Percentiles rank a stretch among this genome's conserved stretches.
Evolutionary conservation across 2,797 vertebrate genomes (phyloP).

Genomic region (Sternarchorhynchus goeldii): DNA sequence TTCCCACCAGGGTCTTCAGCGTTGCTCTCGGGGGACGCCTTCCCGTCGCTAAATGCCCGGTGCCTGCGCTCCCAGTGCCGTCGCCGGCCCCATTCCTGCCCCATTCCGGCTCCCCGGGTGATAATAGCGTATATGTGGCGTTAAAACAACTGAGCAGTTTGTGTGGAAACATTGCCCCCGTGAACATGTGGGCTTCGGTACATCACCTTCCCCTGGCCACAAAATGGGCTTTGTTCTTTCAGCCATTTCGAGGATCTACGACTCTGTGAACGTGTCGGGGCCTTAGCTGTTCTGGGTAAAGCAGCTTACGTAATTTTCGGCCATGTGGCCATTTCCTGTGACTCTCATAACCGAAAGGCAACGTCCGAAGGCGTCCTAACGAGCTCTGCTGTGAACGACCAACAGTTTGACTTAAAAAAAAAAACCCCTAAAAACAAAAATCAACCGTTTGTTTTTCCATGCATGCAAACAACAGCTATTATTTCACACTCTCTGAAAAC

Average conservation of each 20-base stretch:
- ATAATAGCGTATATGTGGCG: constrained; percentile 18
- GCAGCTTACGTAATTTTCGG: not conserved
- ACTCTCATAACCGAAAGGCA: not conserved
- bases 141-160: constrained; percentile 30
- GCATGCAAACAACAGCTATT: not conserved
- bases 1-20: constrained; percentile 40
- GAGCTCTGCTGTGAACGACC: not conserved
- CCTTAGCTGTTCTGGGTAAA: not conserved
- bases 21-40: constrained; percentile 13
- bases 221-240: constrained; percentile 6
- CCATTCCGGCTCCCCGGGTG: constrained; percentile 16
- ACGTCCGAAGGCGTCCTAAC: not conserved
- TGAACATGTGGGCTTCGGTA: constrained; percentile 5
- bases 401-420: not conserved
- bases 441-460: constrained; percentile 8
- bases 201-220: not conserved
- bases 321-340: not conserved
- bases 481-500: not conserved
- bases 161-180: constrained; percentile 28
- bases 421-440: not conserved
- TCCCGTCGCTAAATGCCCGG: constrained; percentile 21
- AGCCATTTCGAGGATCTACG: constrained; percentile 23
- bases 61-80: constrained; percentile 22
- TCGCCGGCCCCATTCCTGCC: not conserved
- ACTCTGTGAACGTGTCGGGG: constrained; percentile 1